Base-by-base conservation (phyloP, 2,888 invertebrate genomes). In the Cistogaster globosa region DNA sequence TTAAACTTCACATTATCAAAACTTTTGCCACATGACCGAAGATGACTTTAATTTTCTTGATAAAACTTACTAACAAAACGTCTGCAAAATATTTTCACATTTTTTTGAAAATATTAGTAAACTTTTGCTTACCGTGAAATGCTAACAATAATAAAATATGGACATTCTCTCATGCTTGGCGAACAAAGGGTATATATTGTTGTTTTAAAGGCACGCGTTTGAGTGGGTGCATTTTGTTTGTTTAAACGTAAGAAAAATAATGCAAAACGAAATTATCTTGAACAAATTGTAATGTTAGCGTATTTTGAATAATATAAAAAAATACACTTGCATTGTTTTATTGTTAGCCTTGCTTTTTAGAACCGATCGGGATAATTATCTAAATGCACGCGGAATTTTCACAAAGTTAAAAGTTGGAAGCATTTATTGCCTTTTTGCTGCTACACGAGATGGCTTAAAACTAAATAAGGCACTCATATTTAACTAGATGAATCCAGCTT, bases 241-340 rank as follows among this genome's bases (percentile, higher is more conserved):
- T 45, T 12, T 74, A 14, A 18, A 36, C 38, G 58, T 58, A 14
- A 45, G 75, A 75, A 79, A 83, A 75, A 75, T 65, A 71, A 60
- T 84, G 79, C 69, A 75, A 71, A 79, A 71, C 79, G 74, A 79
- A 84, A 84, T 84, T 84, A 79, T 65, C 79, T 84, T 84, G 75
- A 84, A 84, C 79, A 79, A 84, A 72, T 72, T 79, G 51, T 38
- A 65, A 60, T 79, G 71, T 84, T 75, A 84, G 79, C 79, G 79
- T 79, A 79, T 71, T 26, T 22, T 20, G 12, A 32, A 36, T 18
- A 32, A 7, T 53, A 2, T 20, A n/a, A 53, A 26, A 42, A 18
- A 63, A 42, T 20, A 20, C 12, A 6, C 12, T 22, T 14, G 9
- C 11, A 22, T 22, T 14, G 16, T 16, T 14, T 1, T 5, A 26